phyloP scores from a whole-genome alignment of 2,888 invertebrate genomes.

The Himalopsyche tibetana region DNA sequence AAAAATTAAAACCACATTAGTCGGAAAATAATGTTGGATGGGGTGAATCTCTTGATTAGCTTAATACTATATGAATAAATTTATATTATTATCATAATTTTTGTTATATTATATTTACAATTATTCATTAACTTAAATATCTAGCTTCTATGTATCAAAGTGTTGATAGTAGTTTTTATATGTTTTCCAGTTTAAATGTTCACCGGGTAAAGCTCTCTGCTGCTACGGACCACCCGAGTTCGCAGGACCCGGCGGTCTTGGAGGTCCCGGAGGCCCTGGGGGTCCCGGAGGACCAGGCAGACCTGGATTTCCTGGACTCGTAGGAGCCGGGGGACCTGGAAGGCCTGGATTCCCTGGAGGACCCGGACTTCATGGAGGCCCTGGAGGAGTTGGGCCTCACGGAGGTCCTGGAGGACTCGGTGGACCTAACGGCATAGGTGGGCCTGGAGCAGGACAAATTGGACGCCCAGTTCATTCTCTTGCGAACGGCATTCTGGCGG shows the following conservation, averaged over 20 bases:
- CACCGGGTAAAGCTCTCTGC: constrained; percentile 80
- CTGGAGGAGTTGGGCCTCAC: constrained; percentile 67
- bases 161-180: not conserved
- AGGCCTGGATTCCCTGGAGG: constrained; percentile 60
- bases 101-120: no score
- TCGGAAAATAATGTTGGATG: no score
- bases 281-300: constrained; percentile 66
- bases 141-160: not conserved
- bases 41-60: no score
- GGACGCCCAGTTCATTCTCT: constrained; percentile 69
- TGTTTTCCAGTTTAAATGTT: constrained; percentile 79
- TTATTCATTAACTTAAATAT: no score
- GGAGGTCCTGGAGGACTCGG: constrained; percentile 67
- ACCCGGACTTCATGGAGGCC: constrained; percentile 67
- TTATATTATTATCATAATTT: no score
- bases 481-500: constrained; percentile 73
- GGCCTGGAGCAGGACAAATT: constrained; percentile 66
- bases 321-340: constrained; percentile 57
- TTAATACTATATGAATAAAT: no score
- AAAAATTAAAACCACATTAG: no score
- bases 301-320: constrained; percentile 66
- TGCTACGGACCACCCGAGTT: constrained; percentile 75
- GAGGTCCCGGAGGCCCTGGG: constrained; percentile 67
- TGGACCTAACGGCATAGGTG: constrained; percentile 55
- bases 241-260: constrained; percentile 60